Evolutionary conservation across 2,888 invertebrate genomes (phyloP).

Genomic region (Alviniconcha strummeri): DNA sequence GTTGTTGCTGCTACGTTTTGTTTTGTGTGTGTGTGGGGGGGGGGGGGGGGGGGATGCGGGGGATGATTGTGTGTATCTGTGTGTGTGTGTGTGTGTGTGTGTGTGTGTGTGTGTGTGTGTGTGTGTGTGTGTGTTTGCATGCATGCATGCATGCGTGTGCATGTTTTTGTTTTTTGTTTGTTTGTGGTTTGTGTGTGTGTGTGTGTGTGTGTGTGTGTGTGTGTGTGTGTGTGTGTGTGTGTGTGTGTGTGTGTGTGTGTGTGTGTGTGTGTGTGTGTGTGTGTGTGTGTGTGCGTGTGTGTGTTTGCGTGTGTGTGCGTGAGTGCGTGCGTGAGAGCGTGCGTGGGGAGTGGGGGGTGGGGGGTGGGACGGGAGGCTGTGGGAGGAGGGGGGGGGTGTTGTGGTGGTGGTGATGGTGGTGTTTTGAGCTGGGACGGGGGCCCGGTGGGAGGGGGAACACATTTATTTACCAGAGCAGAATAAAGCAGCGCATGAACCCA

Average conservation of each 20-base stretch:
- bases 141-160: neutral
- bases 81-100: constrained; percentile 3
- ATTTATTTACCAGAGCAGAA: neutral
- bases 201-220: neutral
- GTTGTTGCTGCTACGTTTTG: no score
- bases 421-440: neutral
- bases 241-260: neutral
- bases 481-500: neutral
- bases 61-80: neutral
- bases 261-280: neutral
- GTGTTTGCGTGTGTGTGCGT: neutral
- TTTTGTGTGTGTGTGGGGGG: neutral
- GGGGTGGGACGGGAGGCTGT: neutral
- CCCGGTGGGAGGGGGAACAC: neutral
- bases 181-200: neutral
- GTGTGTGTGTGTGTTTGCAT: neutral
- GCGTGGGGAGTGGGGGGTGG: neutral
- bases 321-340: neutral
- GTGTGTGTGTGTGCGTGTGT: neutral
- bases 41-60: neutral
- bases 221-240: no score
- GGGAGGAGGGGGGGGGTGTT: neutral
- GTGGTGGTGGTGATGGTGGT: no score
- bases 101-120: neutral
- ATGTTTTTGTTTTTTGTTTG: neutral